Evolutionary conservation across 1,140 invertebrate genomes (phyloP).

Genomic region (Drosophila azteca): DNA sequence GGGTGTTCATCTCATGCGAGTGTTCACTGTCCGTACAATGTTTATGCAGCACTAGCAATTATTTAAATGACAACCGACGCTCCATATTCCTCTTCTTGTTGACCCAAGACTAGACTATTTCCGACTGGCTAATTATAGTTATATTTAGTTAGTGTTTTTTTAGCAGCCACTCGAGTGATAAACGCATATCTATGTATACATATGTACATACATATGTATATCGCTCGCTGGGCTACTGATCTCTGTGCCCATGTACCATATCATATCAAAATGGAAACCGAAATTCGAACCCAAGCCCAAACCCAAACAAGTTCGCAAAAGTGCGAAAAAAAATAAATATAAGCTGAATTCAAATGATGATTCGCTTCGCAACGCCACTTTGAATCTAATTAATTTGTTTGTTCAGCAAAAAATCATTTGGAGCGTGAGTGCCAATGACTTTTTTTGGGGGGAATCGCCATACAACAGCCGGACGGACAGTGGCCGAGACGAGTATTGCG

Average conservation of each 20-base stretch:
- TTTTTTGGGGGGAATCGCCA: neutral
- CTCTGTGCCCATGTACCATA: conserved; percentile 1
- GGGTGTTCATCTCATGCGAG: neutral
- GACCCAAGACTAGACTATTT: conserved; percentile 13
- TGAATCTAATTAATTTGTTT: conserved; percentile 40
- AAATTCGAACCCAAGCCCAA: conserved; percentile 9
- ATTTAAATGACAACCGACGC: conserved; percentile 10
- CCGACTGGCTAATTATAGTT: conserved; percentile 13
- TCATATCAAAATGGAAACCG: neutral
- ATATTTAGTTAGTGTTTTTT: neutral
- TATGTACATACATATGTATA: conserved; percentile 9
- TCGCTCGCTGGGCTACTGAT: neutral
- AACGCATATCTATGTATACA: conserved; percentile 23
- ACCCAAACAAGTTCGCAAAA: conserved; percentile 8
- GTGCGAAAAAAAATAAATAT: conserved; percentile 22
- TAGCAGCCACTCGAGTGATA: conserved; percentile 11
- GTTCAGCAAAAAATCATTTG: conserved; percentile 23
- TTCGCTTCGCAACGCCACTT: conserved; percentile 14
- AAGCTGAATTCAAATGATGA: conserved; percentile 5
- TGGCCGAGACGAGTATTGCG: neutral
- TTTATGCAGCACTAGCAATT: conserved; percentile 8
- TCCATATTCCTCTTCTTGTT: conserved; percentile 7
- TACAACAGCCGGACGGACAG: neutral
- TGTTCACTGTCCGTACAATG: conserved; percentile 3
- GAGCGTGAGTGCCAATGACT: conserved; percentile 14